Percentiles rank a stretch among this genome's conserved stretches.
Conservation (phyloP, 2,113 vertebrate species). For the Lota lota region DNA sequence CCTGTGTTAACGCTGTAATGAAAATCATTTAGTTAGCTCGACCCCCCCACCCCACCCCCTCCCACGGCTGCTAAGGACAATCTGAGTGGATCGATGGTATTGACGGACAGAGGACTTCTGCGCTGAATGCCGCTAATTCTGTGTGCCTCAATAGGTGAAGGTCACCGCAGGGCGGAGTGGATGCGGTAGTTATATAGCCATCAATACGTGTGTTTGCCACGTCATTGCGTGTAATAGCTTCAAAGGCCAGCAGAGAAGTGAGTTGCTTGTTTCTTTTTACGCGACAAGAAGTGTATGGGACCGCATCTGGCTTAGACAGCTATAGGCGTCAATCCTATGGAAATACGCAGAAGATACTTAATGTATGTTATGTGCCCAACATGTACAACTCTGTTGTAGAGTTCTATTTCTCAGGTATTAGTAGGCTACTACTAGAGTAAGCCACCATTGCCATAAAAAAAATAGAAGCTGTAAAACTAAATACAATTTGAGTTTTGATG, state of each 20-base stretch:
- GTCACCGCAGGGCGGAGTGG: conserved; percentile 58
- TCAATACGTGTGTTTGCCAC: conserved; percentile 60
- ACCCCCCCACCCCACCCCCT: conserved; percentile 60
- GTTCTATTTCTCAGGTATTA: too few relatives aligned
- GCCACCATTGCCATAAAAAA: too few relatives aligned
- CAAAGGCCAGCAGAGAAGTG: conserved; percentile 34
- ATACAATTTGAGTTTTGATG: too few relatives aligned
- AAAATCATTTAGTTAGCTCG: conserved; percentile 74
- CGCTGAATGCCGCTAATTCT: conserved; percentile 68
- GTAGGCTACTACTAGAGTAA: too few relatives aligned
- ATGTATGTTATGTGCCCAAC: too few relatives aligned
- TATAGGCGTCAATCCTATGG: too few relatives aligned
- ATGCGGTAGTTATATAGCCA: conserved; percentile 65
- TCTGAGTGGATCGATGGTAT: conserved; percentile 70
- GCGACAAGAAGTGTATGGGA: background rate
- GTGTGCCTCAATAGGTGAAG: conserved; percentile 64
- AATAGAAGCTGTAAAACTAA: too few relatives aligned
- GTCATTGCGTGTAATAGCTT: conserved; percentile 49
- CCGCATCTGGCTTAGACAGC: too few relatives aligned
- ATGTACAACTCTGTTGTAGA: too few relatives aligned
- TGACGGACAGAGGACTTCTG: conserved; percentile 68
- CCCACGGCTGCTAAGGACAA: conserved; percentile 65
- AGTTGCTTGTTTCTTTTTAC: background rate
- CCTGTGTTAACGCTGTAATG: conserved; percentile 71
- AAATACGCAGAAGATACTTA: too few relatives aligned